Evolutionary conservation across 2,113 vertebrate species (phyloP), one percentile per base, ranked within the genome.

Genomic region (Dromaius novaehollandiae): DNA sequence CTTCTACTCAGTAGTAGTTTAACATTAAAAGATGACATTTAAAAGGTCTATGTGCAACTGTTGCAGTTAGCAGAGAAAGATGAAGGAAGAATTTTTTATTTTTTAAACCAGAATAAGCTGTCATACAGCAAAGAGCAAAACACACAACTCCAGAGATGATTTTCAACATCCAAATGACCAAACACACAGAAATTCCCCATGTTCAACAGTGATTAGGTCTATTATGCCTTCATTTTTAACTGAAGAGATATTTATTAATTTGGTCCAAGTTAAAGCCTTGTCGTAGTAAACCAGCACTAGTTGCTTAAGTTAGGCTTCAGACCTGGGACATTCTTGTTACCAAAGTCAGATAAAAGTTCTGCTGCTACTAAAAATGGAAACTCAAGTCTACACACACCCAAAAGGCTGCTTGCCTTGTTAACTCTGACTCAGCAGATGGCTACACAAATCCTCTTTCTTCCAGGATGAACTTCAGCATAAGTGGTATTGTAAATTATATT

Each of bases 371-470:
- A 75, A 81, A 90, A 22, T 0, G 9, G 20, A 46, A 18, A 81
- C 68, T 32, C 38, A 79, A 58, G 28, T 81, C 78, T 58, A n/a
- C 11, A 81, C 11, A 19, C 1, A 11, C 2, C 2, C 8, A 86
- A 71, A 86, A 74, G 5, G 22, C 25, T 21, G 17, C 2, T 10
- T 63, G n/a, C 4, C 2, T 0, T 26, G 2, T 50, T 61, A 92
- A 48, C 50, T 30, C 38, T 0, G 5, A 55, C 20, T 32, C 46
- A 75, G 26, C 12, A 89, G 50, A 42, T 0, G 2, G 13, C 42
- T 66, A 16, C 18, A 84, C 63, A 95, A 89, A 60, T 60, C 9
- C 75, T 44, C 26, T 61, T 86, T 74, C 18, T 65, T 80, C 53
- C 19, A 44, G 20, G 32, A 58, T 1, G 4, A 32, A 74, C 25